Base-by-base conservation (phyloP, 2,888 invertebrate species). In the Crossocerus cetratus region DNA sequence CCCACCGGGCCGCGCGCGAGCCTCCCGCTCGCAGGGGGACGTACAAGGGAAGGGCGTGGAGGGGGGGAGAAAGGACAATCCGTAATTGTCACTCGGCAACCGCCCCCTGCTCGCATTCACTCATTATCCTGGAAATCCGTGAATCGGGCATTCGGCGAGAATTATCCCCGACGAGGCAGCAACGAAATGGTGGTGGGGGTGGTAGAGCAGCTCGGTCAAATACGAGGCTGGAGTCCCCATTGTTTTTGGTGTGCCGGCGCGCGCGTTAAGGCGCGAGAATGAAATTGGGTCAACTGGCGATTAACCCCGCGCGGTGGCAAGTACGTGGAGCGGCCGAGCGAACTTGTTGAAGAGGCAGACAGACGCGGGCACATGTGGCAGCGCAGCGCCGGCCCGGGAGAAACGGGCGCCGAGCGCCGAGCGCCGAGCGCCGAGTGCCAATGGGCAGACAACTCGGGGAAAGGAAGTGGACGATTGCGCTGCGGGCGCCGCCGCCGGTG, bases 271-370 rank as follows among this genome's bases (percentile, higher is more conserved):
- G 84, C 86, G 84, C 83, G 83, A 84, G 84, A 83, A 86, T 84
- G 83, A 88, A 89, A 89, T 89, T 89, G 80, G 88, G 89, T 89
- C 88, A 89, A 89, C 85, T 87, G 86, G 86, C 86, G 86, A 89
- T 89, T 89, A 89, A 89, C 89, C 88, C 84, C 87, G 81, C 86
- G 85, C 65, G 74, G 32, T 11, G 11, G 85, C 67, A 74, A 76
- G 71, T 79, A 74, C 77, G 77, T 69, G 74, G 75, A 66, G 72
- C 73, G 77, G 74, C 73, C 76, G 80, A 71, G 78, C 76, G 69
- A 76, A 74, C 74, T 73, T 60, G 78, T 74, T 81, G 72, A 80
- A 80, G 80, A 82, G 77, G 49, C 60, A 21, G 42, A 56, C 67
- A 62, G 65, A 70, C 54, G 62, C 65, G 16, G 16, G 49, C 49